These are phyloP conservation scores for Medauroidea extradentata DNA, from an alignment of 1,140 invertebrate genomes.

Conservation along the genomic window DNA sequence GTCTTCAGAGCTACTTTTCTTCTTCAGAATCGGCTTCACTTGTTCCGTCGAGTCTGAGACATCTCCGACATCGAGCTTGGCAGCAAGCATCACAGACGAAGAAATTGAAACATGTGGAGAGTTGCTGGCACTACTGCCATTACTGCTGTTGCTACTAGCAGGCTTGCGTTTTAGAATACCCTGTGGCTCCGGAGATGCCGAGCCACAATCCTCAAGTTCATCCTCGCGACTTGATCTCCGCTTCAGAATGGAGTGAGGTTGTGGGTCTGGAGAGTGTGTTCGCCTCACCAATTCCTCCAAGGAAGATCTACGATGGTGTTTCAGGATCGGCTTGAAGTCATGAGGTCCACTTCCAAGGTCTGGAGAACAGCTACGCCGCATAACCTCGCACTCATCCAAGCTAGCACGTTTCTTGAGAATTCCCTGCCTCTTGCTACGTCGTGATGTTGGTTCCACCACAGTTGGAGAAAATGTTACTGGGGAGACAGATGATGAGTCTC, in stretches of 20 bases:
- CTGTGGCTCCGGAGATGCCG: slow-evolving; percentile 60
- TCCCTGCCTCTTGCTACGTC: slow-evolving; percentile 56
- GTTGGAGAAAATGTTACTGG: slow-evolving; percentile 65
- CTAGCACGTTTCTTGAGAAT: slow-evolving; percentile 72
- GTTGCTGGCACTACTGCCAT: slow-evolving; percentile 47
- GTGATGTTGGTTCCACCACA: slow-evolving; percentile 54
- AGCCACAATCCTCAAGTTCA: slow-evolving; percentile 49
- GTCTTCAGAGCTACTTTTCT: slow-evolving; percentile 56
- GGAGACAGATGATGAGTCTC: slow-evolving; percentile 53
- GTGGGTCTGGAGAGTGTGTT: slow-evolving; percentile 47
- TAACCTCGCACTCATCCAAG: slow-evolving; percentile 68
- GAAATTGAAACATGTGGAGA: slow-evolving; percentile 36
- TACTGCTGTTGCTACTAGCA: slow-evolving; percentile 42
- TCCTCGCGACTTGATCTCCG: slow-evolving; percentile 57
- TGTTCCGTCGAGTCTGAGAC: slow-evolving; percentile 48
- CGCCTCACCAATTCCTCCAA: slow-evolving; percentile 59
- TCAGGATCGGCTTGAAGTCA: slow-evolving; percentile 61
- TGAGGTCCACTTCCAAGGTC: slow-evolving; percentile 34
- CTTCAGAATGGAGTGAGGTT: slow-evolving; percentile 64
- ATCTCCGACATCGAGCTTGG: slow-evolving; percentile 41
- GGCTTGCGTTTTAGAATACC: slow-evolving; percentile 71
- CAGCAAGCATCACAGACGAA: slow-evolving; percentile 57
- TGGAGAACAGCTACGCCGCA: slow-evolving; percentile 61
- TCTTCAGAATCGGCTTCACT: slow-evolving; percentile 75
- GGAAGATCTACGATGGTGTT: slow-evolving; percentile 60